Base-by-base conservation (phyloP, 2,113 vertebrate species). In the Vireo altiloquus region DNA sequence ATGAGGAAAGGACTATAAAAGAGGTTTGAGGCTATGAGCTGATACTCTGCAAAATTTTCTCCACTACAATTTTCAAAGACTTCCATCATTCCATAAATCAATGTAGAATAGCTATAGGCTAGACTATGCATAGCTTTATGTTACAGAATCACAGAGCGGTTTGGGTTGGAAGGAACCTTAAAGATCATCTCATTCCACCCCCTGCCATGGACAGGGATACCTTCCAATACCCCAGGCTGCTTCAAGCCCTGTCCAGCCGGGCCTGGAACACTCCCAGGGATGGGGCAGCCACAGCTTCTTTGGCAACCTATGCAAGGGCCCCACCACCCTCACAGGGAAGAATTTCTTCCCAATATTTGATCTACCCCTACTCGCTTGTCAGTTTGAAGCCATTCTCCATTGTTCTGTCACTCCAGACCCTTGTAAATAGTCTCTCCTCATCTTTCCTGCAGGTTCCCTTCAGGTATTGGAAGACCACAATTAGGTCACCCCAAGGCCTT, bases 101-200 rank as follows among this genome's bases (percentile, higher is more conserved):
- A 9, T 0, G 0, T 2, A n/a, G 35, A 74, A 47, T 0, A 79
- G 47, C 61, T 60, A 11, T 0, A 56, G 49, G 44, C 11, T 10
- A 19, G 22, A 24, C 39, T 27, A 4, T 6, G 30, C 35, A 27
- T 1, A 44, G 39, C 35, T 60, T 13, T 10, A 15, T 2, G 10
- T 37, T 49, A 54, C 0, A 27, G 79, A 63, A 54, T 3, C 49
- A 25, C 49, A 56, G 71, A 14, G 9, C 2, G 2, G 3, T 31
- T 61, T 63, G 56, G 42, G 21, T 42, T 35, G 49, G 14, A 42
- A 61, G 15, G 25, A 31, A 56, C 54, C 8, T 20, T 42, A 49
- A 28, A 63, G 13, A 13, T 7, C 35, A 49, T 15, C 42, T 31
- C 6, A 27, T 37, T 27, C 42, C 50, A 42, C 2, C 14, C 35